Conservation (phyloP, 2,888 invertebrate species). For the Rotaria socialis region DNA sequence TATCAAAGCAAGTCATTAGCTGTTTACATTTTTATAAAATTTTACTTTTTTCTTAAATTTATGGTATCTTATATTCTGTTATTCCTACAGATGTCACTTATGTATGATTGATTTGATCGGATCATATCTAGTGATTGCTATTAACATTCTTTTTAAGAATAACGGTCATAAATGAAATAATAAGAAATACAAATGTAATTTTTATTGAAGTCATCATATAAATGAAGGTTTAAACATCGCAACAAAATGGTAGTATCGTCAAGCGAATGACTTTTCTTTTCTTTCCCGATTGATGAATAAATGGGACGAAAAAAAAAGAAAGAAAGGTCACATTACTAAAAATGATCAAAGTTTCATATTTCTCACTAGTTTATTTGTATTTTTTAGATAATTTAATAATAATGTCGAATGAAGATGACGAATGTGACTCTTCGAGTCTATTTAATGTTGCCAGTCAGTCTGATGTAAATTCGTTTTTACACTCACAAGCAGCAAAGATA, state of each 20-base stretch:
- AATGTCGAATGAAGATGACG: slow-evolving; percentile 17
- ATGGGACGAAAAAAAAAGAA: not conserved
- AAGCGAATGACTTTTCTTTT: slow-evolving; percentile 32
- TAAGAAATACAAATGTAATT: not conserved
- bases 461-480: slow-evolving; percentile 6
- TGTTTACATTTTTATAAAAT: no score
- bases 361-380: not conserved
- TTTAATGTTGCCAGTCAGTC: not conserved
- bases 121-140: not conserved
- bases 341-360: not conserved
- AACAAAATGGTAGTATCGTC: slow-evolving; percentile 1
- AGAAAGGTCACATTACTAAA: not conserved
- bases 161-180: not conserved
- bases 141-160: not conserved
- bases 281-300: slow-evolving; percentile 21
- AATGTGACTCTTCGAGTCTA: slow-evolving; percentile 13
- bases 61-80: no score
- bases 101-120: not conserved
- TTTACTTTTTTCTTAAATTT: no score
- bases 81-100: not conserved
- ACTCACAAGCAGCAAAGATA: not conserved
- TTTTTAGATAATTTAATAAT: not conserved
- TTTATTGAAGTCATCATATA: not conserved
- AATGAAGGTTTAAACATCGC: not conserved
- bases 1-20: no score